A percentile compares a stretch with the other conserved stretches of the same genome.
Evolutionary conservation across 2,888 invertebrate species (phyloP).

Genomic region (Ommatoiulus sabulosus): DNA sequence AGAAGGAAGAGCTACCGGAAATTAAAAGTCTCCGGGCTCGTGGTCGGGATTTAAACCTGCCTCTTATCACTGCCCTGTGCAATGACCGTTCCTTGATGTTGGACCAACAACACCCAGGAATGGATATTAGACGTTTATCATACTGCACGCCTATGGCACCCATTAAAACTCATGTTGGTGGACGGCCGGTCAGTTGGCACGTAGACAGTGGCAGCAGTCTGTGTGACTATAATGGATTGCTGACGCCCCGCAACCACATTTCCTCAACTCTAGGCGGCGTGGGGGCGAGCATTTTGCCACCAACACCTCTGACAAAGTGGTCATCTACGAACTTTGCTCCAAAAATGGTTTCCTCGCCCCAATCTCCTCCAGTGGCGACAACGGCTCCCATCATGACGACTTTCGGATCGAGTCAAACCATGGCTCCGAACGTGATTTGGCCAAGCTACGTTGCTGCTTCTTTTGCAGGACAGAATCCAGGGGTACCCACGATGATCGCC

Average conservation of each 20-base stretch:
- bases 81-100: slow-evolving; percentile 84
- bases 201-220: slow-evolving; percentile 58
- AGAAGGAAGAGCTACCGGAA: slow-evolving; percentile 69
- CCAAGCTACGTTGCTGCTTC: neutral
- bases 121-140: slow-evolving; percentile 17
- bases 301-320: slow-evolving; percentile 47
- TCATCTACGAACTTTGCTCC: slow-evolving; percentile 32
- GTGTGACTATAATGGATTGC: slow-evolving; percentile 51
- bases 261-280: neutral
- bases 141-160: slow-evolving; percentile 27
- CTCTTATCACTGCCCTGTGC: slow-evolving; percentile 91
- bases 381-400: neutral
- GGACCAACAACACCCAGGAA: slow-evolving; percentile 45
- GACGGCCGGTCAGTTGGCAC: slow-evolving; percentile 63
- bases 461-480: neutral
- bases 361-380: neutral
- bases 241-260: neutral
- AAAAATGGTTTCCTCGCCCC: neutral
- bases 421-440: slow-evolving; percentile 26
- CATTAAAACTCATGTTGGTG: neutral
- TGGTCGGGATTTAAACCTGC: slow-evolving; percentile 89
- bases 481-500: neutral
- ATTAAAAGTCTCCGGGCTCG: slow-evolving; percentile 87
- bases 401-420: neutral
- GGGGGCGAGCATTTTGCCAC: slow-evolving; percentile 18